These are phyloP conservation scores for Cephus pulcher DNA, from an alignment of 2,888 invertebrate species.

Conservation along the genomic window DNA sequence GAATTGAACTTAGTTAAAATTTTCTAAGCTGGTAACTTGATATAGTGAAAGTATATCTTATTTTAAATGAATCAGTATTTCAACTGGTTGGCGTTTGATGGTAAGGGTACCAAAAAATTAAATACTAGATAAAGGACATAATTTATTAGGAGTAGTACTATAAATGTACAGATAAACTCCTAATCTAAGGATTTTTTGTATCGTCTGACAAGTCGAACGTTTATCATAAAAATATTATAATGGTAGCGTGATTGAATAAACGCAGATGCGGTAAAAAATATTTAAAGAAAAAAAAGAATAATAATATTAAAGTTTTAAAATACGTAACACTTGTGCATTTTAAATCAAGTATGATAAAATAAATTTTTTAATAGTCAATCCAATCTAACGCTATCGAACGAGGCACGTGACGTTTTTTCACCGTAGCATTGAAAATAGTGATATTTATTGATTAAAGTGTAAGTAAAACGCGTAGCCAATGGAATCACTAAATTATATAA, in stretches of 20 bases:
- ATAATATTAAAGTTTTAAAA: constrained; percentile 1
- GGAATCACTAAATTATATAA: constrained; percentile 11
- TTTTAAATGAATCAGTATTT: constrained; percentile 18
- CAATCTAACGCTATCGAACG: no score
- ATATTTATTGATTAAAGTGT: constrained; percentile 7
- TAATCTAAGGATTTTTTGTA: constrained; percentile 34
- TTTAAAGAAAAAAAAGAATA: background rate
- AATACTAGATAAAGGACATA: constrained; percentile 3
- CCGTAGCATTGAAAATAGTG: no score
- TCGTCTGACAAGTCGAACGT: constrained; percentile 29
- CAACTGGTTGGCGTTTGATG: constrained; percentile 8
- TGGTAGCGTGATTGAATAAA: background rate
- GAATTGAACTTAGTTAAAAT: background rate
- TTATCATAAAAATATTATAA: constrained; percentile 10
- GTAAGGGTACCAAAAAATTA: constrained; percentile 19
- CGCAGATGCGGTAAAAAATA: background rate
- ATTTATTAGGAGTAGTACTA: constrained; percentile 21
- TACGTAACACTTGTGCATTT: constrained; percentile 12
- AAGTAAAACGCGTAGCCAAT: constrained; percentile 13
- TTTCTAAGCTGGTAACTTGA: constrained; percentile 13
- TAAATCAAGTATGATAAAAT: constrained; percentile 12
- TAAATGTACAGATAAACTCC: constrained; percentile 29
- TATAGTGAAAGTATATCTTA: constrained; percentile 18
- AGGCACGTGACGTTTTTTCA: no score
- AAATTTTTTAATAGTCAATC: constrained; percentile 3